Percentiles rank a stretch among this genome's conserved stretches.
Evolutionary conservation across 2,797 vertebrate species (phyloP).

Genomic region (Urophycis tenuis): DNA sequence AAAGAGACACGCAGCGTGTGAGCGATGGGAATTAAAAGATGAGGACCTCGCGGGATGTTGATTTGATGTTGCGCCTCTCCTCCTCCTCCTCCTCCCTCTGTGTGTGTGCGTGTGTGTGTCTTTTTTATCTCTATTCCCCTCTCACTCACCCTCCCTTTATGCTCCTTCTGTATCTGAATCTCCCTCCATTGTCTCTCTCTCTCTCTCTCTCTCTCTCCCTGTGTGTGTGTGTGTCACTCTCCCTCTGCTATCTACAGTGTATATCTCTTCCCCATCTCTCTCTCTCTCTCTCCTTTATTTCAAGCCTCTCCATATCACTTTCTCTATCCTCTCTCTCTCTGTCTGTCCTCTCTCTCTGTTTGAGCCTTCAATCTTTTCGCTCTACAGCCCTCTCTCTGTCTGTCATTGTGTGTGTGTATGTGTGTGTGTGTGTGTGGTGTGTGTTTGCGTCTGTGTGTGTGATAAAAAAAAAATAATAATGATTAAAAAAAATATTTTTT

Average conservation of each 20-base stretch:
- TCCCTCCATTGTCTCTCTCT: no score
- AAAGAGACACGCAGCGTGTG: background rate
- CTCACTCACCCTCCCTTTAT: background rate
- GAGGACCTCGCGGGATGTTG: background rate
- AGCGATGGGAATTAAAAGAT: background rate
- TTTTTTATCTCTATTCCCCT: background rate
- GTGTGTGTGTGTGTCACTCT: no score
- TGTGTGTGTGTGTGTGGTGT: background rate
- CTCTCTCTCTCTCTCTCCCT: no score
- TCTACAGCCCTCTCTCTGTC: background rate
- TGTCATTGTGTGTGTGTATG: no score
- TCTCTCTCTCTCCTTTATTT: background rate
- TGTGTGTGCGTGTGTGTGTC: background rate
- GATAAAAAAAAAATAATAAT: no score
- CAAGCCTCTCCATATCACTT: no score
- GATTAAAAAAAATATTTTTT: background rate
- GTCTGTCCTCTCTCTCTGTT: background rate
- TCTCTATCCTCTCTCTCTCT: no score
- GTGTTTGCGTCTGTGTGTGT: background rate
- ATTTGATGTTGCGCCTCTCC: background rate
- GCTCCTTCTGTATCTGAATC: background rate
- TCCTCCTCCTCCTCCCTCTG: background rate
- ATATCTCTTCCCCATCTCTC: background rate
- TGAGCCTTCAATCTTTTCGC: no score
- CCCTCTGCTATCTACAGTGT: no score